Evolutionary conservation across 2,113 vertebrate species (phyloP).

Genomic region (Thunnus thynnus): DNA sequence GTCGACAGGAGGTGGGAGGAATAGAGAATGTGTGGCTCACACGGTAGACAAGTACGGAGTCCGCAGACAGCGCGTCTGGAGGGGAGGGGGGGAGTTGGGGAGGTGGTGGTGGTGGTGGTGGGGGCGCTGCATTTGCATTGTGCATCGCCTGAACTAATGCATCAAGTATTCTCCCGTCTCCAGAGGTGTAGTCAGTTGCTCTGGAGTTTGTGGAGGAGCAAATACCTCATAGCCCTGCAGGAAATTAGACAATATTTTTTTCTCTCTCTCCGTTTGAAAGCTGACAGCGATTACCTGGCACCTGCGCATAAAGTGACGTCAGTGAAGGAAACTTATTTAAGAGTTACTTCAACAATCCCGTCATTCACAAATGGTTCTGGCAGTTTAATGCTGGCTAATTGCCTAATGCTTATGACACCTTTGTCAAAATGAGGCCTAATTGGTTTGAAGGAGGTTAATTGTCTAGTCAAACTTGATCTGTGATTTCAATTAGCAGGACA

Average conservation of each 20-base stretch:
- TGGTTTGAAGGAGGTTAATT: slow-evolving; percentile 1
- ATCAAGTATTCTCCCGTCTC: slow-evolving; percentile 55
- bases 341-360: slow-evolving; percentile 26
- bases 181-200: slow-evolving; percentile 59
- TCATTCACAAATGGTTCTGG: slow-evolving; percentile 27
- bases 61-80: slow-evolving; percentile 74
- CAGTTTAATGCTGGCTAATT: neutral
- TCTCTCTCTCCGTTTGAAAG: slow-evolving; percentile 12
- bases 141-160: slow-evolving; percentile 51
- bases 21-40: slow-evolving; percentile 59
- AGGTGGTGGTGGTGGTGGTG: neutral
- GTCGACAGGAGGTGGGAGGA: slow-evolving; percentile 67
- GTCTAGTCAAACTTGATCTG: neutral
- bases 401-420: neutral
- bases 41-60: slow-evolving; percentile 59
- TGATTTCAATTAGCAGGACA: slow-evolving; percentile 10
- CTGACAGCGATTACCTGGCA: slow-evolving; percentile 62
- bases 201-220: slow-evolving; percentile 27
- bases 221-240: slow-evolving; percentile 50
- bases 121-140: slow-evolving; percentile 37
- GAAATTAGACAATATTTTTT: slow-evolving; percentile 24
- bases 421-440: neutral
- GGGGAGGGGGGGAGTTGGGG: neutral
- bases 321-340: slow-evolving; percentile 63
- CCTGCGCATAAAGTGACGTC: slow-evolving; percentile 77